These are phyloP conservation scores for Balanococcus diminutus DNA, from an alignment of 2,888 invertebrate species.

Conservation along the genomic window DNA sequence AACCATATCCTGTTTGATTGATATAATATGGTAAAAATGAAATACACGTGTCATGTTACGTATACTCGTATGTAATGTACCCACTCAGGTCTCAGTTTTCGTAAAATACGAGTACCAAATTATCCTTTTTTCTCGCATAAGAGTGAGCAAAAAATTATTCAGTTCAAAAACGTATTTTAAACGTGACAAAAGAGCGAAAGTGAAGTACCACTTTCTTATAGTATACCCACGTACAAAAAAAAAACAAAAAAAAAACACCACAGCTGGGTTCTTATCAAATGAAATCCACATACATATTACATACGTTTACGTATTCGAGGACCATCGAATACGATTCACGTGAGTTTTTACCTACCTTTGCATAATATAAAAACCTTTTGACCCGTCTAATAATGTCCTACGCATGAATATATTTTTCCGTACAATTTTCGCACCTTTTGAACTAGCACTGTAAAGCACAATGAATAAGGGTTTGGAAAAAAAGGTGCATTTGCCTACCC, in stretches of 20 bases:
- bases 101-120: not conserved
- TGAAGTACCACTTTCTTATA: not conserved
- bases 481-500: no score
- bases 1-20: constrained; percentile 5
- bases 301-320: not conserved
- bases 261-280: not conserved
- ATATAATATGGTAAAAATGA: not conserved
- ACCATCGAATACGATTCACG: not conserved
- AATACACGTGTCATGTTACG: not conserved
- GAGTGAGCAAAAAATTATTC: not conserved
- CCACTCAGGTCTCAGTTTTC: no score
- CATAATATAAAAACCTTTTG: not conserved
- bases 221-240: not conserved
- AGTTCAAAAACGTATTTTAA: not conserved
- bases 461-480: not conserved
- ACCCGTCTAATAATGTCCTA: not conserved
- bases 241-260: no score
- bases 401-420: not conserved
- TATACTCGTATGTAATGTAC: no score
- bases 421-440: not conserved
- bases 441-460: not conserved
- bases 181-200: not conserved
- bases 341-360: not conserved
- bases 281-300: no score
- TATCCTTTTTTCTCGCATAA: not conserved